Evolutionary conservation across 2,888 invertebrate genomes (phyloP).

Genomic region (Stegana nigrithorax): DNA sequence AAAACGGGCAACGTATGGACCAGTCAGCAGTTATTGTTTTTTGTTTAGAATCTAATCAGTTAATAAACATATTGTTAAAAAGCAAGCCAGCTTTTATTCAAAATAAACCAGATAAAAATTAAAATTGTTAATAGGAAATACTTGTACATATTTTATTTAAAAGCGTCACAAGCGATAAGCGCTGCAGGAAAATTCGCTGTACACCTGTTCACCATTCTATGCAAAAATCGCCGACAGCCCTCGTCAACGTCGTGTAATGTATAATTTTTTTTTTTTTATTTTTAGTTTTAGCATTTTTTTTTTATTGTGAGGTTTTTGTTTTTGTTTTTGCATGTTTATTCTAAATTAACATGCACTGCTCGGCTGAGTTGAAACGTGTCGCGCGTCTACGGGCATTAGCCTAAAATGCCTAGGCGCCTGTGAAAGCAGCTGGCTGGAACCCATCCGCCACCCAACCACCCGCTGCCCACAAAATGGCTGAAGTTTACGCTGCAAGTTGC

Average conservation of each 20-base stretch:
- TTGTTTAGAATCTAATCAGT: too few relatives aligned
- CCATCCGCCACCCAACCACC: not conserved
- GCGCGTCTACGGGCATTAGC: not conserved
- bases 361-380: not conserved
- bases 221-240: not conserved
- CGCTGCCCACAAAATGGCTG: not conserved
- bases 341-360: too few relatives aligned
- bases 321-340: too few relatives aligned
- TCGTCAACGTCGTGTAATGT: conserved; percentile 1
- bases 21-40: too few relatives aligned
- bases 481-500: too few relatives aligned
- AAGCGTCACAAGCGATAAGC: not conserved
- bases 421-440: not conserved
- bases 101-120: conserved; percentile 1
- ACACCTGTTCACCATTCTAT: conserved; percentile 9
- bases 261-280: too few relatives aligned
- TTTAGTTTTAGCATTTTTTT: too few relatives aligned
- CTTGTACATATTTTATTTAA: conserved; percentile 2
- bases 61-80: too few relatives aligned
- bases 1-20: too few relatives aligned
- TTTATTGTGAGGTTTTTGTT: too few relatives aligned
- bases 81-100: too few relatives aligned
- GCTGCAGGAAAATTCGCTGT: not conserved
- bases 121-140: conserved; percentile 9
- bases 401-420: conserved; percentile 3